Evolutionary conservation across 2,797 vertebrate genomes (phyloP), one percentile per base, ranked within the genome.

Genomic region (Chloroceryle inda): DNA sequence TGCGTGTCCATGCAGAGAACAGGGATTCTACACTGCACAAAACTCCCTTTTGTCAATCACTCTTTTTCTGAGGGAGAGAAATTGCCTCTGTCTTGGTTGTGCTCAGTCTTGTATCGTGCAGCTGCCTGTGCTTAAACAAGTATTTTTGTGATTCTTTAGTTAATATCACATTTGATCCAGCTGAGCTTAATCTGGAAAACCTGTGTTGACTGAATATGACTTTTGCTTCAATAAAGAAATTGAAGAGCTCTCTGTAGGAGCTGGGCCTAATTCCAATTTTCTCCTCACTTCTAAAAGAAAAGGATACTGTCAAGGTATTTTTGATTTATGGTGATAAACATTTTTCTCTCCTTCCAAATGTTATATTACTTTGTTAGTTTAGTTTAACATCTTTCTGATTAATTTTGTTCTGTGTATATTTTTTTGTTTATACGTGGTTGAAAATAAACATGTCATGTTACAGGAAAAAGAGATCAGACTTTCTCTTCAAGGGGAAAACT

Each of bases 181-280:
- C 87, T 80, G 64, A 55, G 68, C 53, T 91, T 91, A 83, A 80
- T 88, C 66, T 66, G 68, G 81, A 91, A 92, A 94, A 77, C 92
- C 67, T 79, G 61, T 72, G 56, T 80, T 89, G 59, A 61, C 85
- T 82, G 71, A 81, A 52, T 86, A 68, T 67, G 52, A 40, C 47
- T 97, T 94, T 85, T 95, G 27, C 52, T 93, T 92, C 68, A 80
- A 64, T 63, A 89, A 94, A 56, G 75, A 89, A 89, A 89, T 56
- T 77, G 89, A 91, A 89, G 91, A 80, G 27, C 23, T 75, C 68
- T 85, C 82, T 72, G 66, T 74, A 72, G 64, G 53, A 88, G 24
- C 79, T 88, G 62, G 78, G 76, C 76, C 59, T 73, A 86, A 64
- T 84, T 96, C 91, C 82, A 81, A 14, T 73, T 84, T 88, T 80